These are phyloP conservation scores for Apodemia hepburni DNA, from an alignment of 2,888 invertebrate species.

Conservation along the genomic window DNA sequence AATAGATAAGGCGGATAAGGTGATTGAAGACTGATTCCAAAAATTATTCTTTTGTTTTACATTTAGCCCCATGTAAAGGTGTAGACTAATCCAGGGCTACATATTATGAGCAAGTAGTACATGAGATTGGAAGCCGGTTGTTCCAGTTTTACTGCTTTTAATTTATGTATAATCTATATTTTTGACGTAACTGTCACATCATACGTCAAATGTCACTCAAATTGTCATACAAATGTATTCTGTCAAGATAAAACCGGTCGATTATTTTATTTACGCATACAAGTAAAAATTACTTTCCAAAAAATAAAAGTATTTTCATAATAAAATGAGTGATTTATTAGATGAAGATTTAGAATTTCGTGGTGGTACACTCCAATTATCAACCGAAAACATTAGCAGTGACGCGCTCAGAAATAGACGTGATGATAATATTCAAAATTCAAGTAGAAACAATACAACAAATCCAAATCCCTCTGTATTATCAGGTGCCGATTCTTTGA, in stretches of 20 bases:
- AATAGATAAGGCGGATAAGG: too few relatives aligned
- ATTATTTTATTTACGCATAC: conserved; percentile 57
- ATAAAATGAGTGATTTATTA: conserved; percentile 61
- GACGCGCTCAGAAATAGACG: conserved; percentile 42
- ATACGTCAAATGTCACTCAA: conserved; percentile 33
- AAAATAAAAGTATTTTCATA: neutral
- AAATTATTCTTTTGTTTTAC: too few relatives aligned
- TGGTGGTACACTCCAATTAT: conserved; percentile 74
- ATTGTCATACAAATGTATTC: too few relatives aligned
- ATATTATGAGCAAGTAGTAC: too few relatives aligned
- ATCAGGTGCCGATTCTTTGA: conserved; percentile 68
- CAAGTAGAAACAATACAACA: conserved; percentile 41
- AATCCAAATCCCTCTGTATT: conserved; percentile 64
- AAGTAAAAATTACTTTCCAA: conserved; percentile 21
- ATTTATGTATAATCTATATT: too few relatives aligned
- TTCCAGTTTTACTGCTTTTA: too few relatives aligned
- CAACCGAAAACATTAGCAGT: conserved; percentile 46
- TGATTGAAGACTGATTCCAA: too few relatives aligned
- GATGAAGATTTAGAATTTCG: conserved; percentile 81
- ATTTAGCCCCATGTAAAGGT: too few relatives aligned
- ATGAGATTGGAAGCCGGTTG: too few relatives aligned
- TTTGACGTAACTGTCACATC: neutral
- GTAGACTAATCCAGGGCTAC: too few relatives aligned
- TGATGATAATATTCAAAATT: conserved; percentile 42
- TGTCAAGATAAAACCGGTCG: conserved; percentile 42